These are phyloP conservation scores for Gymnothorax reevesii DNA, from an alignment of 2,797 vertebrate genomes.

Conservation along the genomic window DNA sequence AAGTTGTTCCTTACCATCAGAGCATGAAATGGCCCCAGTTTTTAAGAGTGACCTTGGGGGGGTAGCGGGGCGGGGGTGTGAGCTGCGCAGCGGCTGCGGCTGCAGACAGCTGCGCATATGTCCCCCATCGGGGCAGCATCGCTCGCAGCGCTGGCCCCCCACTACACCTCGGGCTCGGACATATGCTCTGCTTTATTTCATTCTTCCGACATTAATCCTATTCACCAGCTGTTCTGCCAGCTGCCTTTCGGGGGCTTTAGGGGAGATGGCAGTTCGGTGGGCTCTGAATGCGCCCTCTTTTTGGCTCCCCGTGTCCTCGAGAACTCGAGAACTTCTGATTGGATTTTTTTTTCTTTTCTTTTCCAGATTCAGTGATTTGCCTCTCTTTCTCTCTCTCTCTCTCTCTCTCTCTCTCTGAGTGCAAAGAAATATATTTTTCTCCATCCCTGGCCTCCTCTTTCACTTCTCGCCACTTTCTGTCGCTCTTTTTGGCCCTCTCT, in stretches of 20 bases:
- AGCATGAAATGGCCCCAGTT: slow-evolving; percentile 85
- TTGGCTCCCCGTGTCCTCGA: slow-evolving; percentile 75
- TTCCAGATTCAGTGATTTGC: slow-evolving; percentile 26
- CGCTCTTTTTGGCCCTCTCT: neutral
- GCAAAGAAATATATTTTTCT: neutral
- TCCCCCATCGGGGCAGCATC: slow-evolving; percentile 97
- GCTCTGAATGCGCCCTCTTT: slow-evolving; percentile 81
- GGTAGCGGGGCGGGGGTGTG: slow-evolving; percentile 61
- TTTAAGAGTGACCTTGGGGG: slow-evolving; percentile 97
- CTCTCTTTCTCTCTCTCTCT: neutral
- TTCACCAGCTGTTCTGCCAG: slow-evolving; percentile 99
- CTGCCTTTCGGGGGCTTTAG: slow-evolving; percentile 97
- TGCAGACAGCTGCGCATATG: slow-evolving; percentile 98
- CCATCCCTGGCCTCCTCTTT: neutral
- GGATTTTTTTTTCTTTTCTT: slow-evolving; percentile 48
- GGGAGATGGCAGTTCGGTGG: slow-evolving; percentile 96
- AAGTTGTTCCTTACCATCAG: slow-evolving; percentile 83
- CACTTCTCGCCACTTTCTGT: neutral
- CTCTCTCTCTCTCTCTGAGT: neutral
- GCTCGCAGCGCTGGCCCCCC: slow-evolving; percentile 84
- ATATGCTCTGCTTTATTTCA: slow-evolving; percentile 99
- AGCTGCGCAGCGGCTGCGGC: slow-evolving; percentile 86
- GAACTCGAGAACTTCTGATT: slow-evolving; percentile 76
- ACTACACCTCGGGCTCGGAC: slow-evolving; percentile 97
- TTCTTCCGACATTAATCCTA: slow-evolving; percentile 99